These are phyloP conservation scores for Chirona hameri DNA, from an alignment of 2,888 invertebrate species.

Conservation along the genomic window DNA sequence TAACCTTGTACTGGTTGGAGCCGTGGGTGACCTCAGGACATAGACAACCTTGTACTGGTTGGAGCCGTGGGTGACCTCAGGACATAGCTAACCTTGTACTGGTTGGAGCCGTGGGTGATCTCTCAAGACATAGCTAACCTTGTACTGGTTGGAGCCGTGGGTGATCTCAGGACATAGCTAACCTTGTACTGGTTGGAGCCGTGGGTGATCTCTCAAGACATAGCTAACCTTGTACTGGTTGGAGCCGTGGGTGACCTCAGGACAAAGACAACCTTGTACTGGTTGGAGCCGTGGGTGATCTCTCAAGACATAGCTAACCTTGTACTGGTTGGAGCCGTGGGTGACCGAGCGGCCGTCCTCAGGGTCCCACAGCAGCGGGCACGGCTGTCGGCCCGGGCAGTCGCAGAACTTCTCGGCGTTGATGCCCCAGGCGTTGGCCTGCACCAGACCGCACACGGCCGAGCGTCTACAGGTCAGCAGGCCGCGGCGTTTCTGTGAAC, in stretches of 20 bases:
- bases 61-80: background rate
- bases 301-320: constrained; percentile 36
- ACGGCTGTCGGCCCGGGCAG: constrained; percentile 37
- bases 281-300: constrained; percentile 37
- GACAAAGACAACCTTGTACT: constrained; percentile 39
- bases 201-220: too few relatives aligned
- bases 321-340: constrained; percentile 41
- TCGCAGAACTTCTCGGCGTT: constrained; percentile 39
- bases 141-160: too few relatives aligned
- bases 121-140: too few relatives aligned
- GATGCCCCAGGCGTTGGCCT: constrained; percentile 41
- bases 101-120: background rate
- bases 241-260: too few relatives aligned
- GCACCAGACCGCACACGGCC: constrained; percentile 41
- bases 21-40: background rate
- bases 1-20: background rate
- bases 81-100: background rate
- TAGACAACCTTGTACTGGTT: background rate
- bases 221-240: too few relatives aligned
- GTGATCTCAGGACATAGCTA: too few relatives aligned
- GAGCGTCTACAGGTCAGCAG: constrained; percentile 35
- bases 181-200: too few relatives aligned
- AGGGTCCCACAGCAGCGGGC: constrained; percentile 41
- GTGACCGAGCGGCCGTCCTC: constrained; percentile 40
- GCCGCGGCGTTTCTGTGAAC: background rate